Percentiles rank a stretch among this genome's conserved stretches.
Conservation (phyloP, 2,113 vertebrate species). For the Ceyx margarethae region DNA sequence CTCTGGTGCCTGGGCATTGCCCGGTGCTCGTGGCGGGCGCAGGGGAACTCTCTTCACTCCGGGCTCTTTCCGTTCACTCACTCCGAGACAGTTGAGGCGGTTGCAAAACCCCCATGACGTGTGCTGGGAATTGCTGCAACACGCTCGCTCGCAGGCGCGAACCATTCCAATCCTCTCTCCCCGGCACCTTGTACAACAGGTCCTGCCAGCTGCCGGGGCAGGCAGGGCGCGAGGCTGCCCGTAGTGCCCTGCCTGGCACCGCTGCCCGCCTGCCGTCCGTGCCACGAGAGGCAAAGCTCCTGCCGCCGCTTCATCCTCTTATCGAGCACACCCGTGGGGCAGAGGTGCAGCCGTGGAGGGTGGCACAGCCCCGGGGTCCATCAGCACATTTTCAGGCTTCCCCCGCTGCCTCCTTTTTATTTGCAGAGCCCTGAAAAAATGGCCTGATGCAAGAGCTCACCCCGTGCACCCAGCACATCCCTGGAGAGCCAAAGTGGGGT, state of each 20-base stretch:
- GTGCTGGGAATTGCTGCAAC: slow-evolving; percentile 46
- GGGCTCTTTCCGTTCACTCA: neutral
- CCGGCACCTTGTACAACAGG: slow-evolving; percentile 60
- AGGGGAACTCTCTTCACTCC: neutral
- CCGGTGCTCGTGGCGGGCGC: neutral
- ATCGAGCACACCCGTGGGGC: fast-evolving
- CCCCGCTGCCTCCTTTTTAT: neutral
- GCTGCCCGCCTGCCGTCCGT: neutral
- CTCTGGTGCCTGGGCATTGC: neutral
- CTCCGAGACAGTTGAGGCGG: neutral
- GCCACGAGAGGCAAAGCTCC: neutral
- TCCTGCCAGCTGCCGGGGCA: slow-evolving; percentile 21
- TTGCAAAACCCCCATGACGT: slow-evolving; percentile 50
- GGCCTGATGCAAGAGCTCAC: fast-evolving
- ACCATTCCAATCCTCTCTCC: slow-evolving; percentile 7
- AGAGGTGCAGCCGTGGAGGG: neutral
- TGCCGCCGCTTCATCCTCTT: fast-evolving
- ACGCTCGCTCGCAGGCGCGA: slow-evolving; percentile 14
- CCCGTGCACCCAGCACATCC: neutral
- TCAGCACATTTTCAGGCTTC: fast-evolving
- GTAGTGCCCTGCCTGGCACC: neutral
- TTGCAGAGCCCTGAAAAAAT: neutral
- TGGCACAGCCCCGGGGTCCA: neutral
- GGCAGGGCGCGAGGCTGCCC: neutral
- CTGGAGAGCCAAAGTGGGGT: neutral